Evolutionary conservation across 2,113 vertebrate species (phyloP).

Genomic region (Geococcyx californianus): DNA sequence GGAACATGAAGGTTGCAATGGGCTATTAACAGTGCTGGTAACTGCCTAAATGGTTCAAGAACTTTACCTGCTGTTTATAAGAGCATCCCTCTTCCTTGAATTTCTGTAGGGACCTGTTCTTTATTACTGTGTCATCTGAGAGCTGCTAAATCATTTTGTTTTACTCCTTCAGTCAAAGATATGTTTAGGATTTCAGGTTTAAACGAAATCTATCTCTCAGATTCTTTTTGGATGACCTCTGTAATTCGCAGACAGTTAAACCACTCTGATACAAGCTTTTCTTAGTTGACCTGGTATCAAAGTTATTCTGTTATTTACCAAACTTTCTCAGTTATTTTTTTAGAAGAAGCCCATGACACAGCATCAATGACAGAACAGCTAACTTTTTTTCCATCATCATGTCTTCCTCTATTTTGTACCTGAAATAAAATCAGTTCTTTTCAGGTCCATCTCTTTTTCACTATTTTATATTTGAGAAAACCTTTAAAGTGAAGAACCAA

Average conservation of each 20-base stretch:
- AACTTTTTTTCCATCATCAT: neutral
- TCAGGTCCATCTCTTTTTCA: neutral
- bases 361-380: neutral
- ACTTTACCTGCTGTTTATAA: neutral
- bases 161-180: neutral
- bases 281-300: neutral
- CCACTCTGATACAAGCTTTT: neutral
- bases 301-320: neutral
- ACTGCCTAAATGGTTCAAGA: neutral
- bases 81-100: neutral
- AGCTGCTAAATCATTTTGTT: neutral
- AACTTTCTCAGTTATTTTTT: neutral
- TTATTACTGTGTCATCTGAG: neutral
- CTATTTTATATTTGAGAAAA: neutral
- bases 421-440: neutral
- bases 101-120: neutral
- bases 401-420: neutral
- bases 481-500: neutral
- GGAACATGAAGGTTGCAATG: neutral
- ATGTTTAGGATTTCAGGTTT: neutral
- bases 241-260: neutral
- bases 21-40: neutral
- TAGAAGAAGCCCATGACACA: neutral
- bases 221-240: neutral
- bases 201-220: neutral